Evolutionary conservation across 2,888 invertebrate species (phyloP), one percentile per base, ranked within the genome.

Genomic region (Pyralis farinalis): DNA sequence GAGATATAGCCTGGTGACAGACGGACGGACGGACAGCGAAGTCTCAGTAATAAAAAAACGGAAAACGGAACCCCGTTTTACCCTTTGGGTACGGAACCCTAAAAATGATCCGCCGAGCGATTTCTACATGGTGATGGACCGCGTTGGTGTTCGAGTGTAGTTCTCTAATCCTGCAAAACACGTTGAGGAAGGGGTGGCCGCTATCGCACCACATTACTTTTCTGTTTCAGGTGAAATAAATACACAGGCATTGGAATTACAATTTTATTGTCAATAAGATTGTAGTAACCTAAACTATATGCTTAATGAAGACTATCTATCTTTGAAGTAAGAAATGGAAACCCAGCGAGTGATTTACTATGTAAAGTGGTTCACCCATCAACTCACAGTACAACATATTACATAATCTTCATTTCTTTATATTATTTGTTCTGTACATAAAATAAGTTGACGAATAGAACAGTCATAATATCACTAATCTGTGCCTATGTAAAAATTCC

Each of bases 211-310:
- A n/a, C n/a, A n/a, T n/a, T n/a, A n/a, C n/a, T n/a, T n/a, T n/a
- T n/a, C n/a, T n/a, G n/a, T n/a, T n/a, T n/a, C n/a, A n/a, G n/a
- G n/a, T n/a, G n/a, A 16, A 16, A 16, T 16, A 16, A 16, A 16
- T 16, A 16, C 4, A 16, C 16, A 25, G 1, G 7, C 25, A 25
- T 25, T 7, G 3, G 7, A 37, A 12, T 10, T 27, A 27, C 34
- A 30, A 31, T 36, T 29, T 32, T 64, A 60, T 61, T 63, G 57
- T 63, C 46, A 46, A 58, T 60, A 58, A 40, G 34, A 61, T 62
- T 60, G 53, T 63, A 59, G 59, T 61, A 64, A 58, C 64, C 64
- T 67, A 61, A 58, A 62, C 39, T 45, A 63, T 57, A 58, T 62
- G 64, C 55, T 55, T 62, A 64, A 49, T 58, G 60, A 52, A 50